phyloP scores from a whole-genome alignment of 2,113 vertebrate species.

The Scytalopus superciliaris region DNA sequence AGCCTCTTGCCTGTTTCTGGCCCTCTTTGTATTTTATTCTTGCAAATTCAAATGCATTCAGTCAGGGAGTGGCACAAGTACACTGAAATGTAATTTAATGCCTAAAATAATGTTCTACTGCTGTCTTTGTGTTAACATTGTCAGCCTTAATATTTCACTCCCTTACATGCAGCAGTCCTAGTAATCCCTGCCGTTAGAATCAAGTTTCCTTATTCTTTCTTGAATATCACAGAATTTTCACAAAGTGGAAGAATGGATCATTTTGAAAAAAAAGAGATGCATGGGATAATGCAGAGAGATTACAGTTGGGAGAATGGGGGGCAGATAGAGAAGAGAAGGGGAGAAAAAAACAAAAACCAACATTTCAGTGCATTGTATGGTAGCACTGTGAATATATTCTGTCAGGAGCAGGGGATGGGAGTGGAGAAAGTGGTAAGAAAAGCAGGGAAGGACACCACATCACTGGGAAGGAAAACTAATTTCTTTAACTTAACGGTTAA shows the following conservation, averaged over 20 bases:
- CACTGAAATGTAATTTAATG: slow-evolving; percentile 26
- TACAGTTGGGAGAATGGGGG: rapidly evolving
- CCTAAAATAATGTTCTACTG: slow-evolving; percentile 1
- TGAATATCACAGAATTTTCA: neutral
- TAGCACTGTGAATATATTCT: neutral
- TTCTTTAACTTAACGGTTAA: neutral
- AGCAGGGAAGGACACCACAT: neutral
- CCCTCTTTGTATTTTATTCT: neutral
- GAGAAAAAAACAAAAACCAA: neutral
- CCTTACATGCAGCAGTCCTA: neutral
- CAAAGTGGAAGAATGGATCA: neutral
- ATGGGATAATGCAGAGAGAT: neutral
- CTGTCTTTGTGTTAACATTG: neutral
- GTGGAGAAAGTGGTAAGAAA: neutral
- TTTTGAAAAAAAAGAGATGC: neutral
- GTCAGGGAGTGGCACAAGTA: neutral
- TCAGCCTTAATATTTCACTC: slow-evolving; percentile 12
- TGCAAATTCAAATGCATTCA: neutral
- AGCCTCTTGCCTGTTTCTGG: neutral
- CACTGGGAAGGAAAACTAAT: neutral
- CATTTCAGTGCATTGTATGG: neutral
- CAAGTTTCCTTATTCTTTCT: neutral
- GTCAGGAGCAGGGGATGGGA: neutral
- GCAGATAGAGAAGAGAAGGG: neutral
- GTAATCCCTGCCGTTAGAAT: neutral